Evolutionary conservation across 2,888 invertebrate genomes (phyloP).

Genomic region (Tetropium fuscum): DNA sequence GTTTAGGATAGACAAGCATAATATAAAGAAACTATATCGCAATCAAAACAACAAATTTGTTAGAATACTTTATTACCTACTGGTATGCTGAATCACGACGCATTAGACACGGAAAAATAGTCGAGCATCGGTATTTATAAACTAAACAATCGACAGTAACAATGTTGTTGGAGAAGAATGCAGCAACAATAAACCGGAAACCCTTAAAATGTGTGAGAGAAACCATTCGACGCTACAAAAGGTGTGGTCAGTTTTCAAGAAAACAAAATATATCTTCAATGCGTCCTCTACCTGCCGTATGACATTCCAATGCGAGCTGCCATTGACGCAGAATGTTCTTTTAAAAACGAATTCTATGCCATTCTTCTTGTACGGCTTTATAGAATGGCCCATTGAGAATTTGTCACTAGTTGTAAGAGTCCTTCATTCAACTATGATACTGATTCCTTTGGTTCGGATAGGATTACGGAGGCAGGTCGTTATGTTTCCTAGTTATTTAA

Average conservation of each 20-base stretch:
- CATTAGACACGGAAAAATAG: slow-evolving; percentile 54
- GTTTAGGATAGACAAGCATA: slow-evolving; percentile 9
- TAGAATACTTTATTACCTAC: slow-evolving; percentile 29
- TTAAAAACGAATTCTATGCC: slow-evolving; percentile 54
- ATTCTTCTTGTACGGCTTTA: slow-evolving; percentile 31
- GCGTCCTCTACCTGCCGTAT: slow-evolving; percentile 56
- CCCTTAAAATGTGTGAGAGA: slow-evolving; percentile 65
- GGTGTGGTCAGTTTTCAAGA: slow-evolving; percentile 67
- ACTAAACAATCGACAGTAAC: slow-evolving; percentile 64
- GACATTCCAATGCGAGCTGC: slow-evolving; percentile 62
- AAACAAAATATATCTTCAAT: slow-evolving; percentile 59
- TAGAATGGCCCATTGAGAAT: slow-evolving; percentile 56
- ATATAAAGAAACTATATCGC: slow-evolving; percentile 10
- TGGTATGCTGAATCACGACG: slow-evolving; percentile 56
- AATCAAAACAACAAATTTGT: slow-evolving; percentile 36
- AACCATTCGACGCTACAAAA: slow-evolving; percentile 62
- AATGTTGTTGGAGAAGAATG: slow-evolving; percentile 63
- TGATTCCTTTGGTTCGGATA: slow-evolving; percentile 48
- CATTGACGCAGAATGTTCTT: slow-evolving; percentile 64
- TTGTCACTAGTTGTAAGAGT: slow-evolving; percentile 50
- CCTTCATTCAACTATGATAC: slow-evolving; percentile 26
- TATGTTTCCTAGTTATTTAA: slow-evolving; percentile 26
- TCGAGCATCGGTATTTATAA: slow-evolving; percentile 62
- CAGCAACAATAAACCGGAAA: slow-evolving; percentile 65
- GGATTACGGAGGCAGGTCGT: slow-evolving; percentile 31